phyloP scores from a whole-genome alignment of 2,888 invertebrate genomes.

The Zeuzera pyrina region DNA sequence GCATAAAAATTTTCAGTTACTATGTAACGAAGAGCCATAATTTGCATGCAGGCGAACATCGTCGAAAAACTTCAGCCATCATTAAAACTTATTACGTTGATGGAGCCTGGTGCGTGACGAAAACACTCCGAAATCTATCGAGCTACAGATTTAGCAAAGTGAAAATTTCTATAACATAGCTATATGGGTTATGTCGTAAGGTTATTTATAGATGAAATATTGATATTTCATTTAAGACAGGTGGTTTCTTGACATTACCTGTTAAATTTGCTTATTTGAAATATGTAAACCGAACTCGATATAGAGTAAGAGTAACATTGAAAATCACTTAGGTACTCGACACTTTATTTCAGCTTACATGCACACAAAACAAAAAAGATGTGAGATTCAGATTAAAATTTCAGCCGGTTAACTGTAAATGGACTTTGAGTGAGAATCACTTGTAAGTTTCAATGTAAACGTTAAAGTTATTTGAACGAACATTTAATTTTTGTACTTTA shows the following conservation, averaged over 20 bases:
- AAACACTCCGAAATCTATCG: constrained; percentile 17
- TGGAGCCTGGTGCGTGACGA: constrained; percentile 17
- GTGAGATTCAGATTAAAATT: not conserved
- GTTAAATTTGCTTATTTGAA: no score
- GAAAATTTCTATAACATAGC: no score
- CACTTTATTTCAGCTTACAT: no score
- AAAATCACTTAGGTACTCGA: no score
- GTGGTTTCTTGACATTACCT: no score
- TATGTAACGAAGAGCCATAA: constrained; percentile 23
- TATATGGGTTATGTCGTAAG: no score
- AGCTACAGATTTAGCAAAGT: no score
- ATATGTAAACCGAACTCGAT: no score
- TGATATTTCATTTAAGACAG: no score
- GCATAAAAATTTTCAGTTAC: constrained; percentile 24
- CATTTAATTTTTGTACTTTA: not conserved
- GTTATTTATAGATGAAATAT: no score
- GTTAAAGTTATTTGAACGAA: not conserved
- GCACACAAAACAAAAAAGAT: no score
- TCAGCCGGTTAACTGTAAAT: not conserved
- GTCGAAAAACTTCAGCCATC: constrained; percentile 28
- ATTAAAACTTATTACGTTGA: constrained; percentile 35
- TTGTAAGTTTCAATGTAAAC: not conserved
- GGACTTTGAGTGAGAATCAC: not conserved
- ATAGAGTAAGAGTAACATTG: no score
- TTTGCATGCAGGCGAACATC: constrained; percentile 37